phyloP scores from a whole-genome alignment of 2,113 vertebrate species.

The Istiophorus platypterus region DNA sequence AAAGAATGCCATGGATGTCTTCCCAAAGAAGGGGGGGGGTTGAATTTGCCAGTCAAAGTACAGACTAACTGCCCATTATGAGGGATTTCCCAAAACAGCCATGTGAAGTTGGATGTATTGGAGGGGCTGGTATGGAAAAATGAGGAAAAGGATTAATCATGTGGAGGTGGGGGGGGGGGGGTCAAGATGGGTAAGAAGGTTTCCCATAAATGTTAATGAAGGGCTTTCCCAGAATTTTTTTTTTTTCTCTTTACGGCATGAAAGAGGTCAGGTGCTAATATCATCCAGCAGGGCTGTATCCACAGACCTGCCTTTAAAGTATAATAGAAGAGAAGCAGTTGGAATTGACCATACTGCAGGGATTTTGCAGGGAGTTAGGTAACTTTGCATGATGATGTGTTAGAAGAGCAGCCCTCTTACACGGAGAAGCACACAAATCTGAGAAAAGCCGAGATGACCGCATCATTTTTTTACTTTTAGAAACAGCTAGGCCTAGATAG shows the following conservation, averaged over 20 bases:
- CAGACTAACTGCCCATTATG: constrained; percentile 71
- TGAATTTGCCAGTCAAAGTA: constrained; percentile 72
- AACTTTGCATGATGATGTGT: constrained; percentile 52
- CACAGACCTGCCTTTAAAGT: constrained; percentile 51
- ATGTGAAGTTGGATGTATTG: constrained; percentile 66
- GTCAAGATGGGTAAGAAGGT: constrained; percentile 71
- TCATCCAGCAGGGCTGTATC: constrained; percentile 66
- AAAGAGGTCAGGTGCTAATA: constrained; percentile 77
- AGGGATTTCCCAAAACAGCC: constrained; percentile 81
- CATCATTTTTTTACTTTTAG: constrained; percentile 6
- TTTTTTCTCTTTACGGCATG: constrained; percentile 48
- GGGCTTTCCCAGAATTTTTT: constrained; percentile 83
- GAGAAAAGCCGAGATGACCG: background rate
- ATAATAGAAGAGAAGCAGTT: constrained; percentile 44
- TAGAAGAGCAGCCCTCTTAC: constrained; percentile 26
- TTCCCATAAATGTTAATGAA: constrained; percentile 84
- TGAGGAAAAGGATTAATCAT: constrained; percentile 69
- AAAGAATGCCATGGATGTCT: constrained; percentile 78
- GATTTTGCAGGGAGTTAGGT: constrained; percentile 35
- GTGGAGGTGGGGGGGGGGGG: no score
- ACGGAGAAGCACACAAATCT: constrained; percentile 3
- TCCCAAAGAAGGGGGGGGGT: constrained; percentile 71
- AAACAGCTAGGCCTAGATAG: background rate
- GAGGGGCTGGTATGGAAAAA: constrained; percentile 75
- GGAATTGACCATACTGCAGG: constrained; percentile 42